Evolutionary conservation across 2,797 vertebrate genomes (phyloP).

Genomic region (Pelodytes ibericus): DNA sequence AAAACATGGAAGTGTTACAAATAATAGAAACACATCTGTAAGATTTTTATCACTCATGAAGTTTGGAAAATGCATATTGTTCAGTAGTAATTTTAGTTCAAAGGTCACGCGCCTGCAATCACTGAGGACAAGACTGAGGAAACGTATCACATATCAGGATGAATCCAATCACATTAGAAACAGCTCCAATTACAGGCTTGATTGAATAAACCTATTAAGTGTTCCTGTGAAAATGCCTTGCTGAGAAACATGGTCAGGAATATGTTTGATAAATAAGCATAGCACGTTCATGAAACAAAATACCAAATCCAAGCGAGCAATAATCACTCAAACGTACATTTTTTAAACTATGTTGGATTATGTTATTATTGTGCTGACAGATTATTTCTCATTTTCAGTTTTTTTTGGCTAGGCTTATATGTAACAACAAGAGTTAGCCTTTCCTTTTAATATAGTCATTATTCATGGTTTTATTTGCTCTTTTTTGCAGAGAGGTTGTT

Average conservation of each 20-base stretch:
- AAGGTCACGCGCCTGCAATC: constrained; percentile 39
- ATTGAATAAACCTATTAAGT: constrained; percentile 47
- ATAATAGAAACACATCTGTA: neutral
- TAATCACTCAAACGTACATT: neutral
- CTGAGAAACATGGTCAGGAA: constrained; percentile 32
- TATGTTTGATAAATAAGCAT: neutral
- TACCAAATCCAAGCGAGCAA: neutral
- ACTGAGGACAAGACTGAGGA: constrained; percentile 36
- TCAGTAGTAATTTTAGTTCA: constrained; percentile 34
- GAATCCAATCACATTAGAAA: constrained; percentile 57
- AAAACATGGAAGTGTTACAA: neutral
- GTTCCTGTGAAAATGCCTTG: constrained; percentile 56
- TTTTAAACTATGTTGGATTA: neutral
- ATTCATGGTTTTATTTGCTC: too few relatives aligned
- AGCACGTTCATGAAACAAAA: neutral
- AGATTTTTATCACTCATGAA: neutral
- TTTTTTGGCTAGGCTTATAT: too few relatives aligned
- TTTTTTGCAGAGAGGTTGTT: too few relatives aligned
- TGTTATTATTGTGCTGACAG: neutral
- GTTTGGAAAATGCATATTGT: neutral
- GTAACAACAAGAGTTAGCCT: too few relatives aligned
- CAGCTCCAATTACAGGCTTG: constrained; percentile 29
- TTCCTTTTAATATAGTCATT: too few relatives aligned
- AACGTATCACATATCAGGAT: constrained; percentile 25
- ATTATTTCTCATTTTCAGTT: neutral